Evolutionary conservation across 2,888 invertebrate species (phyloP), one percentile per base, ranked within the genome.

Genomic region (Spatulosminthurus flaviceps): DNA sequence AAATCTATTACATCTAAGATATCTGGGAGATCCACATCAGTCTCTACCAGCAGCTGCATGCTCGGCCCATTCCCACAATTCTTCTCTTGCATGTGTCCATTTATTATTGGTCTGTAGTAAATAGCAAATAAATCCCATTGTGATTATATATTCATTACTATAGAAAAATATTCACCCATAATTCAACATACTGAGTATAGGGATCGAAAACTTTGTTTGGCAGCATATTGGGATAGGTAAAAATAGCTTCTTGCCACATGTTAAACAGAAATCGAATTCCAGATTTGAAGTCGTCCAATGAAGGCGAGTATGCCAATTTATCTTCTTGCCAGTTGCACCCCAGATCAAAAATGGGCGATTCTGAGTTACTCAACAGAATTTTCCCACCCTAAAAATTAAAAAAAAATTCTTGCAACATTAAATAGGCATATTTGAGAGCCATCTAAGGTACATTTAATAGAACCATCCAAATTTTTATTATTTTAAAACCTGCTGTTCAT

Each of bases 11-110:
- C 90, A 0, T 88, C 86, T 76, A 92, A 91, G 78, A 91, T 88
- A 0, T 87, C 87, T 72, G 90, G 86, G 86, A 93, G 88, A 26
- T 88, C 85, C 72, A 89, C 88, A 87, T 95, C 94, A 82, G 92
- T 91, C 77, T 91, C 90, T 86, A 95, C 89, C 75, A 94, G 90
- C 84, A 91, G 92, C 61, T 90, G 89, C 42, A 95, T 88, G 81
- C 92, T 91, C 0, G 95, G 95, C 0, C 94, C 91, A 34, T 90
- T 89, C 0, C 93, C 93, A 78, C 93, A 92, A 0, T 93, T 91
- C 87, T 93, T 91, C 66, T 93, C 92, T 84, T 95, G 93, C 86
- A 92, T 91, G 86, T 94, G 93, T 22, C 92, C 93, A 90, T 95
- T 94, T 81, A 96, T 93, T 22, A 93, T 91, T 0, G 95, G 95